Conservation (phyloP, 1,140 invertebrate species). For the Agraylea sexmaculata region DNA sequence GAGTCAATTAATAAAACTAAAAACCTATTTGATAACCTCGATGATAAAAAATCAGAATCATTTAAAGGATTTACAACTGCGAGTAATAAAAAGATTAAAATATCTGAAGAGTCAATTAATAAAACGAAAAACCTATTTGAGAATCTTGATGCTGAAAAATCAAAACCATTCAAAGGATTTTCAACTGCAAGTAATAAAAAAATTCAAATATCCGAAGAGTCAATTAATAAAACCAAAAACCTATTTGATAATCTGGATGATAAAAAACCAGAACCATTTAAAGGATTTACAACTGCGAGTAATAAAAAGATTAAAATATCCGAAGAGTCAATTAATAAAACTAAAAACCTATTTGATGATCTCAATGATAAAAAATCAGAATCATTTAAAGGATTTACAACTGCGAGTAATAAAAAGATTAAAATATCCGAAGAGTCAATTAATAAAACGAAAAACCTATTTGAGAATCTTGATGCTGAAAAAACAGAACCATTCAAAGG, state of each 20-base stretch:
- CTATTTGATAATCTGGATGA: slow-evolving; percentile 19
- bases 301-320: slow-evolving; percentile 1
- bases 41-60: not conserved
- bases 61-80: slow-evolving; percentile 25
- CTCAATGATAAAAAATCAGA: not conserved
- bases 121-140: slow-evolving; percentile 28
- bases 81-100: slow-evolving; percentile 23
- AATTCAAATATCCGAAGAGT: slow-evolving; percentile 20
- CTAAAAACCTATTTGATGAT: slow-evolving; percentile 18
- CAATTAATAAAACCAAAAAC: slow-evolving; percentile 20
- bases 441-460: slow-evolving; percentile 25
- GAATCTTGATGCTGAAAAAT: slow-evolving; percentile 15
- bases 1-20: slow-evolving; percentile 19
- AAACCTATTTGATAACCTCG: slow-evolving; percentile 15
- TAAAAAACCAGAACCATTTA: slow-evolving; percentile 5
- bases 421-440: slow-evolving; percentile 28
- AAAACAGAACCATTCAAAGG: no score
- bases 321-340: slow-evolving; percentile 15
- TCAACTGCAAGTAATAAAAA: slow-evolving; percentile 24
- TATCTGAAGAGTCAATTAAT: slow-evolving; percentile 29
- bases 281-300: slow-evolving; percentile 20
- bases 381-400: slow-evolving; percentile 22
- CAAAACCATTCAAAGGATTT: no score
- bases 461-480: no score
- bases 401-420: slow-evolving; percentile 26